Base-by-base conservation (phyloP, 92 coral and sea anemone species). In the Zoanthus solanderi region DNA sequence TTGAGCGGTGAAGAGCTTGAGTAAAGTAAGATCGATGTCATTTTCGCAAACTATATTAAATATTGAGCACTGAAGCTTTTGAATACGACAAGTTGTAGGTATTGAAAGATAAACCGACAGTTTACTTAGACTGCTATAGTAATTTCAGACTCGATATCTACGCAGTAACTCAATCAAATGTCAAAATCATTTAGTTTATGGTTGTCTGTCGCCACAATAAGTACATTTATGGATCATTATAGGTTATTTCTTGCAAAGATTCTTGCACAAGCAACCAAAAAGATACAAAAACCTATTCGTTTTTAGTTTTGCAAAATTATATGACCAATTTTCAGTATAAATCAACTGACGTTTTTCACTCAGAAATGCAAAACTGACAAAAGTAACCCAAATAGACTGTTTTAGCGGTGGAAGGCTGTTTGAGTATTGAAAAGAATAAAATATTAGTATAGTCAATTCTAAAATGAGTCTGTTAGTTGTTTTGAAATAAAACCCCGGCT, bases 141-240 rank as follows among this genome's bases (percentile, higher is more conserved):
- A 3, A 63, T 63, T 63, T 17, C 69, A 79, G 9, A 42, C 5
- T 60, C 60, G 46, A 58, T 46, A 12, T 18, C n/a, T 10, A 60
- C 32, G 42, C 2, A 37, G 42, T 37, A 37, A 2, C 42, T 79
- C 9, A 34, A 79, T 79, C 16, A 37, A 60, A 57, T 14, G 56
- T 9, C 84, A 45, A 60, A 60, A 68, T 65, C 34, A 61, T 61
- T 13, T 79, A 34, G 32, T 37, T 14, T 13, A 42, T 61, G 16
- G 9, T 79, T 37, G 42, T 79, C 12, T 79, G 72, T 42, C 84
- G 60, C 17, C 84, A 61, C 71, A 61, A 34, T 79, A n/a, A 28
- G 47, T 23, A 75, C 30, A 31, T 37, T 57, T 23, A 23, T 23
- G 16, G n/a, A 16, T 37, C 42, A 28, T 37, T 23, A 61, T 9